These are phyloP conservation scores for Eidolon helvum DNA, from an alignment of 2,113 vertebrate species.

Conservation along the genomic window DNA sequence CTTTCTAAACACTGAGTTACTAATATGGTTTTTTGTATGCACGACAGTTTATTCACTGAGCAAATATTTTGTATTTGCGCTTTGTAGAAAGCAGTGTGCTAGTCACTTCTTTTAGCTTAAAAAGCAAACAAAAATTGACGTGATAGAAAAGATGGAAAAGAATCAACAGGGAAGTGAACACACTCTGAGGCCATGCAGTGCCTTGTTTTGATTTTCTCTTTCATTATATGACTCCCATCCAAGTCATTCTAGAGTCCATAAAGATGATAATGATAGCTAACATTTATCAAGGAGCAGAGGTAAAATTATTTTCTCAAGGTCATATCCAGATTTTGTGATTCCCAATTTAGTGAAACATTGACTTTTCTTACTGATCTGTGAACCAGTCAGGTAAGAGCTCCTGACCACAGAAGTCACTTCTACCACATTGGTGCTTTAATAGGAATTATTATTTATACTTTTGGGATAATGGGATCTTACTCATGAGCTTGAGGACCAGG, in stretches of 20 bases:
- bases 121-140: neutral
- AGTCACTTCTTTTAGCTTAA: neutral
- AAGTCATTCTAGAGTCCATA: neutral
- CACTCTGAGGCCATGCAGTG: neutral
- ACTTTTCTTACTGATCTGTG: neutral
- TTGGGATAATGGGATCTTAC: neutral
- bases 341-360: neutral
- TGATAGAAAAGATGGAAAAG: neutral
- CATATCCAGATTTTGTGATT: neutral
- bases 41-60: constrained; percentile 36
- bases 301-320: neutral
- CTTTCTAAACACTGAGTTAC: constrained; percentile 50
- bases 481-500: neutral
- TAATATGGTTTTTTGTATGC: constrained; percentile 2
- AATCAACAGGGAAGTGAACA: constrained; percentile 27
- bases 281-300: neutral
- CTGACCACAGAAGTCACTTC: neutral
- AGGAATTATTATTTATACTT: neutral
- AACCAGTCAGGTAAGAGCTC: neutral
- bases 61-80: constrained; percentile 53
- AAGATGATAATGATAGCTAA: neutral
- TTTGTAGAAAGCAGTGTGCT: neutral
- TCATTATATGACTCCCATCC: neutral
- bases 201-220: constrained; percentile 16
- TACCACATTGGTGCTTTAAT: neutral